A percentile compares a stretch with the other conserved stretches of the same genome.
These are phyloP conservation scores for Bos indicus DNA, from an alignment of 2,113 vertebrate species.

Conservation along the genomic window DNA sequence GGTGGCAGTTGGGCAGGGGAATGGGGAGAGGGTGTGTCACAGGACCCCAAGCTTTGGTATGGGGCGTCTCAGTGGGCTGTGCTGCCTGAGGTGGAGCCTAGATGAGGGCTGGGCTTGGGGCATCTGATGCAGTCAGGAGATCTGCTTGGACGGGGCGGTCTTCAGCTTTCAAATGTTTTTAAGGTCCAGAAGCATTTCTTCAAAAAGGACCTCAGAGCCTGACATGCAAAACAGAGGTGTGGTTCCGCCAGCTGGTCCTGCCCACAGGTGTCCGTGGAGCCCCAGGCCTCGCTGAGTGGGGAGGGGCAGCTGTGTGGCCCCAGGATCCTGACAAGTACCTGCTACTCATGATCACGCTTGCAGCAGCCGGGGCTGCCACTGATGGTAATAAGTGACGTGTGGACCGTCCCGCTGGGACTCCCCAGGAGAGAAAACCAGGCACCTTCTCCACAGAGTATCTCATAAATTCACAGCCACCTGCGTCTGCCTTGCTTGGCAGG, in stretches of 20 bases:
- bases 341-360: fast-evolving
- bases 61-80: background rate
- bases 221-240: background rate
- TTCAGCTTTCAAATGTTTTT: background rate
- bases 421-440: background rate
- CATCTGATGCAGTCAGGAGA: fast-evolving
- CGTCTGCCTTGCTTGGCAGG: background rate
- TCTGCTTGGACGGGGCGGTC: fast-evolving
- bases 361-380: fast-evolving
- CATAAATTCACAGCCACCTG: background rate
- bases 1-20: background rate
- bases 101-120: background rate
- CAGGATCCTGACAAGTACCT: fast-evolving
- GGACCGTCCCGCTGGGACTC: fast-evolving
- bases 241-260: too few relatives aligned
- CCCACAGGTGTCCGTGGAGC: fast-evolving
- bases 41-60: background rate
- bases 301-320: fast-evolving
- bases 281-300: too few relatives aligned
- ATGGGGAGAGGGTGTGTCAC: too few relatives aligned
- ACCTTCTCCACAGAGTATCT: background rate
- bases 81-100: background rate
- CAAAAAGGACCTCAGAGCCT: background rate
- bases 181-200: background rate
- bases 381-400: fast-evolving